A percentile compares a stretch with the other conserved stretches of the same genome.
Conservation (phyloP, 2,113 vertebrate genomes). For the Pomatorhinus ruficollis region DNA sequence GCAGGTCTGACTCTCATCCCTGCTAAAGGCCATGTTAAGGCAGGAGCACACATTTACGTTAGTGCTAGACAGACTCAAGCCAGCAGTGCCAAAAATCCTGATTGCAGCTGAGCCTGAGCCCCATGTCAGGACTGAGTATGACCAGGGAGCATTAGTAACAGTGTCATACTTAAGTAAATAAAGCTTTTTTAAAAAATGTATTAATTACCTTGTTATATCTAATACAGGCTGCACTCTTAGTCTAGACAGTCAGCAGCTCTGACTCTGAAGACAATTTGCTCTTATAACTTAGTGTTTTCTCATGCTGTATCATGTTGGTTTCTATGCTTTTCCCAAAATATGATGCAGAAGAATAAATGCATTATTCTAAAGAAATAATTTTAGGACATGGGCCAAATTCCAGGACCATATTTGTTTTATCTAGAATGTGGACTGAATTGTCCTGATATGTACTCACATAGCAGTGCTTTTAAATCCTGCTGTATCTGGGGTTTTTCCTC, state of each 20-base stretch:
- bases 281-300: neutral
- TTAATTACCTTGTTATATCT: neutral
- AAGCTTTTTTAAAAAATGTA: neutral
- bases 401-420: neutral
- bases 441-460: neutral
- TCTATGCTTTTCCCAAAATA: neutral
- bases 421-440: neutral
- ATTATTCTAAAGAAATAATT: neutral
- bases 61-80: neutral
- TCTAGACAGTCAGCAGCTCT: neutral
- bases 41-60: neutral
- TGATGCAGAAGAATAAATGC: neutral
- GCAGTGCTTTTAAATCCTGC: neutral
- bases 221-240: neutral
- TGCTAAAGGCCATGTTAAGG: neutral
- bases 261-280: neutral
- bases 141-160: neutral
- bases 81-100: neutral
- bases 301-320: neutral
- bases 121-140: neutral
- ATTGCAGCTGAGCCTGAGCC: neutral
- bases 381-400: neutral
- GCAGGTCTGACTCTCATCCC: neutral
- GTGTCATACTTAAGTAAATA: neutral
- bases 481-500: neutral